Percentiles rank a stretch among this genome's conserved stretches.
Conservation (phyloP, 2,888 invertebrate species). For the Brachypalpus laphriformis region DNA sequence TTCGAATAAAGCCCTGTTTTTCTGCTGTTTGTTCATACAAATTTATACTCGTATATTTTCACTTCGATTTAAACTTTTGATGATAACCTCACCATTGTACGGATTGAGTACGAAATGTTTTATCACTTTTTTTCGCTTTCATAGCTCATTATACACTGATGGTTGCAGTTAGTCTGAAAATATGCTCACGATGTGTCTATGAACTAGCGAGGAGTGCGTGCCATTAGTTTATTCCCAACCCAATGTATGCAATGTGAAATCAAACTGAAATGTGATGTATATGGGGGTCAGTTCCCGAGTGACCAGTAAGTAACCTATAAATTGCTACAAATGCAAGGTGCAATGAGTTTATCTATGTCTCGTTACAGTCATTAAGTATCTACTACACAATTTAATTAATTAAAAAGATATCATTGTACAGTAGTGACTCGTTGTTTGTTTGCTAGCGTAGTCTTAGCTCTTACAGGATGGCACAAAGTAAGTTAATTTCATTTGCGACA, state of each 20-base stretch:
- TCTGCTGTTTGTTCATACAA: slow-evolving; percentile 76
- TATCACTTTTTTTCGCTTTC: neutral
- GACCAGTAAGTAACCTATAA: neutral
- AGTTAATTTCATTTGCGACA: too few species aligned
- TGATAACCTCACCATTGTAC: neutral
- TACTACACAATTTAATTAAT: neutral
- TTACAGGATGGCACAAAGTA: neutral
- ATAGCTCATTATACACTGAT: neutral
- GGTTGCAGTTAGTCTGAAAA: neutral
- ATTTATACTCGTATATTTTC: too few species aligned
- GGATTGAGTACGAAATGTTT: neutral
- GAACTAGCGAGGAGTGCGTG: neutral
- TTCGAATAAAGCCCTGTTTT: slow-evolving; percentile 80
- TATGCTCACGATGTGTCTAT: neutral
- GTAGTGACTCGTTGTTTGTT: too few species aligned
- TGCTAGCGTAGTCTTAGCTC: too few species aligned
- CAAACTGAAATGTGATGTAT: neutral
- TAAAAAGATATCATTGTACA: too few species aligned
- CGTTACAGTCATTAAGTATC: neutral
- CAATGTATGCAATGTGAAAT: neutral
- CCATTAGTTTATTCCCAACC: neutral
- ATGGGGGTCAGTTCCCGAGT: neutral
- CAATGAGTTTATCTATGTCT: neutral
- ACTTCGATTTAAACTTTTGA: too few species aligned
- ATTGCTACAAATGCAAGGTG: neutral